Evolutionary conservation across 1,140 invertebrate genomes (phyloP), one percentile per base, ranked within the genome.

Genomic region (Drosophila insularis): DNA sequence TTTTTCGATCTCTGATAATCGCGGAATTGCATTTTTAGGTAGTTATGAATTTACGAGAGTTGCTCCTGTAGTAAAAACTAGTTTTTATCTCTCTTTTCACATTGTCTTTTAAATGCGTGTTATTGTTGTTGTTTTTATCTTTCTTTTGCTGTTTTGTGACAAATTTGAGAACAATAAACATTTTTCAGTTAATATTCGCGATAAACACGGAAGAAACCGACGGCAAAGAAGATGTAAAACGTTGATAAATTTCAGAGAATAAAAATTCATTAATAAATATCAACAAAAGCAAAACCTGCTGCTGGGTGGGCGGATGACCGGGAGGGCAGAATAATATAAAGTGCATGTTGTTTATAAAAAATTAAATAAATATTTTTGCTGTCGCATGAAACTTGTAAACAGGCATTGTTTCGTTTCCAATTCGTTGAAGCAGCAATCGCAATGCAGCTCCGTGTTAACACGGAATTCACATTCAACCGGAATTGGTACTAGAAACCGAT

Each of bases 321-420:
- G 13, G 23, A 31, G 31, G 53, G 23, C 5, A 55, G 21, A 66
- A 59, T 50, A 65, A 62, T 39, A 72, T 17, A 46, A 46, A 43
- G 40, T 46, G 43, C 43, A 73, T 65, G 58, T 62, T 31, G 74
- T 66, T 71, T 75, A 63, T 64, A 21, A 70, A 43, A 73, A 55
- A 76, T 77, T 65, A 80, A 80, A 63, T 68, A 84, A 84, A 84
- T 80, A 84, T 84, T 84, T 59, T 84, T 70, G 69, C 56, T 74
- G 54, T 53, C 60, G 31, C 67, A 21, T 6, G 11, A 53, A 62
- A 71, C 53, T 14, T 35, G 40, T 37, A 71, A 23, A 61, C 56
- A 60, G 37, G 17, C 39, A 58, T 53, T 65, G 13, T 63, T 50
- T 43, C 46, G 50, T 63, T 46, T 40, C 54, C 40, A 68, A 75